A percentile compares a stretch with the other conserved stretches of the same genome.
phyloP scores from a whole-genome alignment of 2,888 invertebrate genomes.

The Drosophila mettleri region DNA sequence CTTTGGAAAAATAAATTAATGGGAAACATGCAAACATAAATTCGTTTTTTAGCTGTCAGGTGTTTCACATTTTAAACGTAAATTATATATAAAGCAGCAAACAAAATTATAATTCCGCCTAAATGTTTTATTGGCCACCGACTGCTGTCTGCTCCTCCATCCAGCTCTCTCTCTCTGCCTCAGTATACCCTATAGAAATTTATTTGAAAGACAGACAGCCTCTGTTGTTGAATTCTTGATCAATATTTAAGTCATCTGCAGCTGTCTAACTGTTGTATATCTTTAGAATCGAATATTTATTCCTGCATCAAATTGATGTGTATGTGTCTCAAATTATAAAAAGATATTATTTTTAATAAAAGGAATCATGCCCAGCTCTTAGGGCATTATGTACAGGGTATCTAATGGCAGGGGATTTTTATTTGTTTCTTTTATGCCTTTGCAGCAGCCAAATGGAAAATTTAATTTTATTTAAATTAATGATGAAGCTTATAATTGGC shows the following conservation, averaged over 20 bases:
- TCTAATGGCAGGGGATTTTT: not conserved
- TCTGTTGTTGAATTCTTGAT: not conserved
- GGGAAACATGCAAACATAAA: conserved; percentile 83
- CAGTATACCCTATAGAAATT: conserved; percentile 1
- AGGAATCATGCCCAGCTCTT: not conserved
- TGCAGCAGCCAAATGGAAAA: conserved; percentile 60
- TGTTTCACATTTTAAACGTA: conserved; percentile 81
- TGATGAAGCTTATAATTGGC: conserved; percentile 78
- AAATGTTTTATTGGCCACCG: conserved; percentile 78
- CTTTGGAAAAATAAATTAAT: conserved; percentile 80
- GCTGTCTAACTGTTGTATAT: too few relatives aligned
- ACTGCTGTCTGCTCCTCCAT: conserved; percentile 49
- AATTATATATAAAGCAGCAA: conserved; percentile 74
- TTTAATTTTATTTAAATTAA: conserved; percentile 80
- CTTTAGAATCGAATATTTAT: too few relatives aligned
- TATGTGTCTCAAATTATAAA: too few relatives aligned
- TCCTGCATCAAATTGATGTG: too few relatives aligned
- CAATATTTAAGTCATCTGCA: too few relatives aligned
- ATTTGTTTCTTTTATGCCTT: conserved; percentile 35
- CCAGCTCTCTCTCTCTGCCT: conserved; percentile 20
- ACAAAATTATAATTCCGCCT: conserved; percentile 75
- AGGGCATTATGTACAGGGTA: not conserved
- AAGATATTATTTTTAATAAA: not conserved
- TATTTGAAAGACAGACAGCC: not conserved
- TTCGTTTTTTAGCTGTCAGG: conserved; percentile 81